Evolutionary conservation across 2,113 vertebrate species (phyloP), one percentile per base, ranked within the genome.

Genomic region (Heterotilapia buettikoferi): DNA sequence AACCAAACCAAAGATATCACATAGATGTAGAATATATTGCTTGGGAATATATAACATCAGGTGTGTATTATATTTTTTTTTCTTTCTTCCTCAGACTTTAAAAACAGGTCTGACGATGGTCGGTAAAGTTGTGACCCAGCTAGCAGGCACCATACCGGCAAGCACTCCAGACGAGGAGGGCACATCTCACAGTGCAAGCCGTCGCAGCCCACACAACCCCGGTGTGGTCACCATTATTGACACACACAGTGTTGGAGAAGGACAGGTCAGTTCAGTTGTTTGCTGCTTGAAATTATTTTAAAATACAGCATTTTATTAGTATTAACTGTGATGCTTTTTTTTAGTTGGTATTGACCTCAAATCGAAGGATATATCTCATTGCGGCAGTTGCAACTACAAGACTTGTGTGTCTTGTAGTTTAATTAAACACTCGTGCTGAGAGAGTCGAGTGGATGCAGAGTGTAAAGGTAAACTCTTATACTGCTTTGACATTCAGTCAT

Each of bases 61-160:
- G 0, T 6, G 7, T 13, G 21, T 5, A 1, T 29, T 40, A 9
- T 33, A 81, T 43, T 1, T 61, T 66, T 61, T 43, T 56, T 86
- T n/a, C 88, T 87, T 90, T 5, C 88, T 56, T 83, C 66, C 88
- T 6, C 59, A 99, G 99, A 99, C 98, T 0, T 93, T 99, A 82
- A 99, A 99, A 96, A 98, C 98, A 0, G 99, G 99, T 38, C 96
- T 99, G 89, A 99, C 98, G 0, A 99, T 99, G 98, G 98, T 99
- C 91, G 98, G 99, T 29, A 99, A 99, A 91, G 98, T 99, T 7
- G 98, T 99, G 66, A 99, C 98, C 0, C 98, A 99, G 95, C 95
- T 99, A 57, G 97, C 99, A 1, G 98, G 98, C 54, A 99, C 98
- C 0, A 66, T 98, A 56, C 98, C 98, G 2, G 97, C 99, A 1